phyloP scores from a whole-genome alignment of 2,113 vertebrate species.

The Nothobranchius kuhntae region DNA sequence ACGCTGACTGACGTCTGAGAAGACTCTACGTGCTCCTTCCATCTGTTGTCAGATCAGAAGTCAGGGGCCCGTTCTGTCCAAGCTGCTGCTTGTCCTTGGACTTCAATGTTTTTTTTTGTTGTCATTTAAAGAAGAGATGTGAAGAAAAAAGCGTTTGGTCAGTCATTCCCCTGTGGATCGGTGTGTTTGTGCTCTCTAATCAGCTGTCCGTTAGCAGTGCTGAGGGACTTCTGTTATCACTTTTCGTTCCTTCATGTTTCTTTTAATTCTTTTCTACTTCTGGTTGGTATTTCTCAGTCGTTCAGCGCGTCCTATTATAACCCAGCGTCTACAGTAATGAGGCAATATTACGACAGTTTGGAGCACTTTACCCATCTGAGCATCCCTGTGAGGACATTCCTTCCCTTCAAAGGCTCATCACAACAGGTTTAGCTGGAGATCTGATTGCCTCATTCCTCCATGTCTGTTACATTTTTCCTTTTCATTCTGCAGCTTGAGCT shows the following conservation, averaged over 20 bases:
- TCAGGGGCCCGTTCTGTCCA: slow-evolving; percentile 17
- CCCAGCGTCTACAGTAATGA: slow-evolving; percentile 18
- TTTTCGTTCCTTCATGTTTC: slow-evolving; percentile 31
- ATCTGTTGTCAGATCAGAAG: slow-evolving; percentile 31
- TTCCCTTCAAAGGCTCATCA: not conserved
- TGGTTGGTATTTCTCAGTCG: not conserved
- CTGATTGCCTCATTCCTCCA: not conserved
- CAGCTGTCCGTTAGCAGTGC: slow-evolving; percentile 59
- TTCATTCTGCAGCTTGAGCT: too few species aligned
- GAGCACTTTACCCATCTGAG: slow-evolving; percentile 6
- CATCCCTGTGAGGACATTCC: slow-evolving; percentile 1
- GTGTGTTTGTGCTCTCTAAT: slow-evolving; percentile 55
- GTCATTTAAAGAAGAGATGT: not conserved
- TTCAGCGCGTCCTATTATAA: slow-evolving; percentile 11
- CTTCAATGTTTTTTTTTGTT: slow-evolving; percentile 2
- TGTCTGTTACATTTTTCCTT: too few species aligned
- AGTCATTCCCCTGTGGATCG: slow-evolving; percentile 18
- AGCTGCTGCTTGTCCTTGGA: slow-evolving; percentile 34
- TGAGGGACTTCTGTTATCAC: slow-evolving; percentile 46
- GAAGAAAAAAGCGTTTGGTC: slow-evolving; percentile 19
- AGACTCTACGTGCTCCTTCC: slow-evolving; percentile 21
- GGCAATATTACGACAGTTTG: slow-evolving; percentile 29
- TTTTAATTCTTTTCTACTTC: not conserved
- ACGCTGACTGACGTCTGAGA: slow-evolving; percentile 17
- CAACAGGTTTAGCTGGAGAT: not conserved